Base-by-base conservation (phyloP, 2,797 vertebrate genomes). In the Acrossocheilus wenchowensis region DNA sequence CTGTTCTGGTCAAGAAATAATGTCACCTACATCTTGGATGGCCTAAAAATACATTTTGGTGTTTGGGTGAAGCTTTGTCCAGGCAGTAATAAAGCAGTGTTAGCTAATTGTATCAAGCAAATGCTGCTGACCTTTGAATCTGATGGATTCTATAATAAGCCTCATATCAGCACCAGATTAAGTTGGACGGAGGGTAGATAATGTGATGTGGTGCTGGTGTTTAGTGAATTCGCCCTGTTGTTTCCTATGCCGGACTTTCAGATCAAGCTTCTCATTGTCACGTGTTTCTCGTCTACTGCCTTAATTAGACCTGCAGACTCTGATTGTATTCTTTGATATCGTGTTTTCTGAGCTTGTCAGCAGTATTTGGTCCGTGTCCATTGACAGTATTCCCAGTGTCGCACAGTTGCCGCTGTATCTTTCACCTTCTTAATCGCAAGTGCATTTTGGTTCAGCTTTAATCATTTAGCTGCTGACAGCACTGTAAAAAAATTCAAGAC, bases 271-370 rank as follows among this genome's bases (percentile, higher is more conserved):
- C 26, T 48, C 68, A 68, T 75, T 69, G 21, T 62, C 73, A 85
- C 83, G 69, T 83, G 74, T 82, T 83, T 82, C 91, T 88, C 87
- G 83, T 91, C 88, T 82, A 86, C 92, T 92, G 94, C 94, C 94
- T 95, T 95, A 94, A 93, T 92, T 71, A 86, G 88, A 88, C 90
- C 91, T 88, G 86, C 87, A 91, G 92, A 92, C 91, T 92, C 85
- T 80, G 93, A 94, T 94, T 95, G 93, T 95, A 87, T 89, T 91
- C 81, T 86, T 23, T 73, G 57, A 66, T 85, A 45, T 86, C 87
- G 89, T 87, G 87, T 79, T 84, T 89, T 69, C 88, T 23, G 11
- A 81, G 62, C 23, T n/a, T 78, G 73, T 85, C 26, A 82, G 74
- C 71, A 69, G 39, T 79, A 14, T 48, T 68, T 57, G 21, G 71